Base-by-base conservation (phyloP, 2,797 vertebrate species). In the Sebastes miniatus region DNA sequence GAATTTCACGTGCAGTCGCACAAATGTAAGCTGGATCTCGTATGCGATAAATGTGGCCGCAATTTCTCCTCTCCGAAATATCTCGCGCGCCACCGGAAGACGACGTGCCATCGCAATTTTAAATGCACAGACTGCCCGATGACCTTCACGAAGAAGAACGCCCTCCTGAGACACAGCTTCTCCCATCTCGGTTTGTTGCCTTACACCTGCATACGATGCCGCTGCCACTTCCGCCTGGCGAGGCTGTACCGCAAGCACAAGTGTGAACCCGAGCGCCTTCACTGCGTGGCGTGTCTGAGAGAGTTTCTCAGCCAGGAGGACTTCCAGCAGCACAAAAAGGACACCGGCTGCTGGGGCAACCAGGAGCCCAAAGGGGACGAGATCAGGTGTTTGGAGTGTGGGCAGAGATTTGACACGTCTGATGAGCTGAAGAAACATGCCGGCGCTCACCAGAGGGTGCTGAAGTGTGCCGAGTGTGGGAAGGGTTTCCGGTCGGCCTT, bases 291-390 rank as follows among this genome's bases (percentile, higher is more conserved):
- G 0, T 96, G 96, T 78, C 92, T 96, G 57, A 87, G 94, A 9
- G 90, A 93, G 79, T 96, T 96, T 66, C 61, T 77, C 54, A 95
- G 89, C 75, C 88, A 93, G 78, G 77, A 69, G 27, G 95, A 95
- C 83, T 96, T 96, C 81, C 83, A 93, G 81, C 91, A 89, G 79
- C 96, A 96, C 93, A 96, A 96, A 83, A 94, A 92, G 77, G 95
- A 96, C 86, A 96, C 96, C 0, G 96, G 96, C 56, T 96, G 96
- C 90, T 96, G 96, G 96, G 96, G 96, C 27, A 92, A 94, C 59
- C 93, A 94, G 84, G 94, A 92, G 11, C 77, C 87, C 0, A 93
- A 91, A 70, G 86, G 87, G 0, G 91, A 92, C 1, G 93, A 94
- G 76, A 95, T 96, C 80, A 88, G 95, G 10, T 96, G 96, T 65